These are phyloP conservation scores for Chaetogeoica ovagalla DNA, from an alignment of 2,888 invertebrate species.

Conservation along the genomic window DNA sequence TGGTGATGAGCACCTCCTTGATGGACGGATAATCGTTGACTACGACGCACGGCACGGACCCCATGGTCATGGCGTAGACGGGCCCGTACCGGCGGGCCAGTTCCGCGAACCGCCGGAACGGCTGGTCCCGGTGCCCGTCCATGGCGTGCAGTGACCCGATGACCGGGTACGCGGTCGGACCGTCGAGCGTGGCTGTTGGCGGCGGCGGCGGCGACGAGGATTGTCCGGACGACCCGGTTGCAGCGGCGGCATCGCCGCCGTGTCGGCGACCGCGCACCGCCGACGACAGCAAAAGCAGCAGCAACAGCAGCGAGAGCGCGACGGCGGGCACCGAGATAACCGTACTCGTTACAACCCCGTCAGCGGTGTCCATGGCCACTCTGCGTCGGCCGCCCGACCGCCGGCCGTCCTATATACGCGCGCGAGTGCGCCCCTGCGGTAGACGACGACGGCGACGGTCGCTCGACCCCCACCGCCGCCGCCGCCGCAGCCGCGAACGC, in stretches of 20 bases:
- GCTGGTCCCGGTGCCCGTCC: constrained; percentile 67
- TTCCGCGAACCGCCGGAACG: constrained; percentile 74
- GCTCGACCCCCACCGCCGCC: neutral
- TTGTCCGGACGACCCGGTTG: neutral
- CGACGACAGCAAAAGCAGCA: neutral
- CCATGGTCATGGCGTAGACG: constrained; percentile 72
- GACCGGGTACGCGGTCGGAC: constrained; percentile 70
- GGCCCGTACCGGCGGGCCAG: constrained; percentile 72
- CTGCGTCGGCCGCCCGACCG: constrained; percentile 6
- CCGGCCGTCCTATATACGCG: constrained; percentile 28
- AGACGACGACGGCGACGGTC: neutral
- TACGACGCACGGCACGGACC: constrained; percentile 71
- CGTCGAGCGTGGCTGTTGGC: constrained; percentile 57
- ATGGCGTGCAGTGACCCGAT: constrained; percentile 72
- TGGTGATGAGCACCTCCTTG: constrained; percentile 75
- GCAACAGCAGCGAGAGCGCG: neutral
- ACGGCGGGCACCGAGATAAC: neutral
- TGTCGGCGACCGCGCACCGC: neutral
- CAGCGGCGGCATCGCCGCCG: no score
- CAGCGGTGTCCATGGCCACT: constrained; percentile 39
- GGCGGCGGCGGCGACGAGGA: neutral
- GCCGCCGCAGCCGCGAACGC: neutral
- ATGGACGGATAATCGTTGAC: constrained; percentile 75
- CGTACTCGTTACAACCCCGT: constrained; percentile 19
- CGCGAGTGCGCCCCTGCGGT: constrained; percentile 22